Evolutionary conservation across 2,797 vertebrate genomes (phyloP).

Genomic region (Jordanella pulchra): DNA sequence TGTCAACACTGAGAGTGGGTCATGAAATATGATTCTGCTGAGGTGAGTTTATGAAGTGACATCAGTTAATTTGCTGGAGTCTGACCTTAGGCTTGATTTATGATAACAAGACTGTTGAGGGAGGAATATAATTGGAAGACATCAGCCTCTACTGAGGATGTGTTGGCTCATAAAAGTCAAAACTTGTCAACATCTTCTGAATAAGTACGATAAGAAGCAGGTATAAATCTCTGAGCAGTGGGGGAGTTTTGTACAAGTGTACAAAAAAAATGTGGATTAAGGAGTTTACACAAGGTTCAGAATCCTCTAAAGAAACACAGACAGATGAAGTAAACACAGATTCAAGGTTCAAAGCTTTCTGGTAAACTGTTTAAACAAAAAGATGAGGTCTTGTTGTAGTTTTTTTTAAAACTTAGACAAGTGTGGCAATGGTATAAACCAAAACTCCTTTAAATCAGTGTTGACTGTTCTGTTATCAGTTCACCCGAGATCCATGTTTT

Average conservation of each 20-base stretch:
- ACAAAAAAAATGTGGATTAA: background rate
- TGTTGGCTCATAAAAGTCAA: conserved; percentile 23
- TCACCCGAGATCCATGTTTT: too few relatives aligned
- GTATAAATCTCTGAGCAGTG: background rate
- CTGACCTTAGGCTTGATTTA: conserved; percentile 16
- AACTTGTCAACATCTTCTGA: conserved; percentile 15
- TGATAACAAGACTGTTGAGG: background rate
- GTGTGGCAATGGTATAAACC: too few relatives aligned
- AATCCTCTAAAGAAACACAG: background rate
- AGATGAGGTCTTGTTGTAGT: too few relatives aligned
- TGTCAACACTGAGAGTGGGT: conserved; percentile 71
- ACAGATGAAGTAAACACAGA: background rate
- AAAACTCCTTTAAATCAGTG: too few relatives aligned
- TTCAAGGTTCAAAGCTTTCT: too few relatives aligned
- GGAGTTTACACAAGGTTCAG: background rate
- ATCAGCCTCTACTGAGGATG: conserved; percentile 7
- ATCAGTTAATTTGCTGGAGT: conserved; percentile 20
- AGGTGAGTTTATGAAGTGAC: conserved; percentile 27
- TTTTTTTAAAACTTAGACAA: too few relatives aligned
- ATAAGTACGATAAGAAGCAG: background rate
- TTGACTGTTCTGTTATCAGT: background rate
- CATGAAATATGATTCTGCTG: conserved; percentile 54
- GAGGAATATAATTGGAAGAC: conserved; percentile 10
- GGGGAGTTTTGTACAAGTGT: background rate
- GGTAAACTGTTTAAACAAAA: too few relatives aligned